Evolutionary conservation across 1,140 invertebrate species (phyloP), one percentile per base, ranked within the genome.

Genomic region (Theocolax elegans): DNA sequence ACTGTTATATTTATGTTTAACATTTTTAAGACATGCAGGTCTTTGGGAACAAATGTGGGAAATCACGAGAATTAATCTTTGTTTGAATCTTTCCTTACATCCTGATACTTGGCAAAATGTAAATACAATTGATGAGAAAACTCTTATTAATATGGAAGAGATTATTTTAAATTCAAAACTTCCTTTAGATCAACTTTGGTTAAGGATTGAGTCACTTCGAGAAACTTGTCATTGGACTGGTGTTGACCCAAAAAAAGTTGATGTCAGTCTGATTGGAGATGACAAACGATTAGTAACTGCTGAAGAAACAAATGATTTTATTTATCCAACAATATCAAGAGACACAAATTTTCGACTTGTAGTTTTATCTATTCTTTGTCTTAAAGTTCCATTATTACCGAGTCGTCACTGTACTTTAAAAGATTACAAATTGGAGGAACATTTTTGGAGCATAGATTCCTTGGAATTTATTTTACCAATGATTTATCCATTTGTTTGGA

Each of bases 101-200:
- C 83, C 76, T 66, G 80, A 86, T 3, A 83, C 83, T 65, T 71
- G 89, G 10, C 64, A 77, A 17, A 85, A 86, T 40, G 54, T 76
- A 35, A 80, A 78, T 19, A 78, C 74, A 1, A 80, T 85, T 15
- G 84, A 88, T 59, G 88, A 90, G 71, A 81, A 84, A 8, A 84
- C 87, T 64, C 76, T 90, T n/a, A 83, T 89, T 38, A 88, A 89
- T 35, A 84, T 89, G 77, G 91, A 92, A 80, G 90, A 92, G 77
- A 75, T 88, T 6, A 87, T 92, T 68, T 79, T 92, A 49, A 84
- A 84, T 29, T 91, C 90, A 6, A 87, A 88, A 65, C 77, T 92
- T 63, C 90, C 91, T 3, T 83, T 91, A 70, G 88, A 90, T 72
- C 89, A 91, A 74, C 81, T 92, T 27, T 92, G 91, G 91, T 80